phyloP scores from a whole-genome alignment of 2,888 invertebrate genomes.

The Carcina quercana region DNA sequence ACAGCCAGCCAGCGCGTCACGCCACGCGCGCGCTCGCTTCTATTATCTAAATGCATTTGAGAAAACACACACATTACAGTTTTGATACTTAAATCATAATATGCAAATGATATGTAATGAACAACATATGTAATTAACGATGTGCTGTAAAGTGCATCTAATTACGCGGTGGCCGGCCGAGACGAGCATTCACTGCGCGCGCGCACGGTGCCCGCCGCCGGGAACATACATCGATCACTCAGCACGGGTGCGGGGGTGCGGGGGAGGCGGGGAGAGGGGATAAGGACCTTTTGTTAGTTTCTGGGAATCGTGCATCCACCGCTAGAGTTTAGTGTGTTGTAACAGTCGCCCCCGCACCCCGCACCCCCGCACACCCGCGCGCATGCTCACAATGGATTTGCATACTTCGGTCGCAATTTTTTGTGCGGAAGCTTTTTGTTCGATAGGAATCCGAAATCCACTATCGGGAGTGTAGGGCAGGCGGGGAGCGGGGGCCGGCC shows the following conservation, averaged over 20 bases:
- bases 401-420: slow-evolving; percentile 24
- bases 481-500: background rate
- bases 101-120: background rate
- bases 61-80: background rate
- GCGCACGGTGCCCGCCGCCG: background rate
- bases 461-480: slow-evolving; percentile 6
- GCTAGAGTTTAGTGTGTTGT: no score
- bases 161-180: background rate
- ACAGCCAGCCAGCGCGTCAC: background rate
- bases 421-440: slow-evolving; percentile 22
- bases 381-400: slow-evolving; percentile 29
- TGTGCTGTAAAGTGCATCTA: background rate
- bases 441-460: slow-evolving; percentile 14
- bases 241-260: no score
- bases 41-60: no score
- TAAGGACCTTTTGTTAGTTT: slow-evolving; percentile 17
- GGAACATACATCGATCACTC: no score
- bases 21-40: background rate
- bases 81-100: no score
- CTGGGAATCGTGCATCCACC: no score
- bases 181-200: slow-evolving; percentile 12
- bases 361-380: no score
- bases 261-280: no score
- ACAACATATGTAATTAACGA: background rate
- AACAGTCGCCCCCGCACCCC: no score